These are phyloP conservation scores for Dolichopus griseipennis DNA, from an alignment of 2,888 invertebrate species.

Conservation along the genomic window DNA sequence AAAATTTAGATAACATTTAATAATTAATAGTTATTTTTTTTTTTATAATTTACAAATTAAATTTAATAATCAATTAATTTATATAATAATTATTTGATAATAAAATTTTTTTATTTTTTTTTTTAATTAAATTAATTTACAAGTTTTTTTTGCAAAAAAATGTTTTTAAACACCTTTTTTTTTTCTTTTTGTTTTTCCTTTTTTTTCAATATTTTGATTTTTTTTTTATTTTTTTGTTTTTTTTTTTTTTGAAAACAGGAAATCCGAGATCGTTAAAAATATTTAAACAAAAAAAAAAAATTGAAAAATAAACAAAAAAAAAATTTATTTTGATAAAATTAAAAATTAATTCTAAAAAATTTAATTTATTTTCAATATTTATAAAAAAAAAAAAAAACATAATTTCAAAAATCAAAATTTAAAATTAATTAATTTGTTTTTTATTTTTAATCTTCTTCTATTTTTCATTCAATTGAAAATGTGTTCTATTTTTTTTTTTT, in stretches of 20 bases:
- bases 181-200: conserved; percentile 15
- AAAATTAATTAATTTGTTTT: neutral
- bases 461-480: neutral
- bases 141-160: conserved; percentile 17
- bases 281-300: neutral
- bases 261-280: conserved; percentile 8
- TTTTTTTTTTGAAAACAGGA: conserved; percentile 14
- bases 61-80: conserved; percentile 20
- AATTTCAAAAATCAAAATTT: neutral
- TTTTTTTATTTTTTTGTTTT: conserved; percentile 14
- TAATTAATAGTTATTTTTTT: neutral
- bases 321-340: neutral
- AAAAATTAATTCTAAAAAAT: no score
- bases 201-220: conserved; percentile 14
- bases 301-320: neutral
- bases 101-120: no score
- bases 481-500: neutral
- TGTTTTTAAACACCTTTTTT: conserved; percentile 17
- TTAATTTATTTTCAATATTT: neutral
- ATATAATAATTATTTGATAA: no score
- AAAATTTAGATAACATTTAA: conserved; percentile 6
- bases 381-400: neutral
- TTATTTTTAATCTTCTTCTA: neutral
- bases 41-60: conserved; percentile 19
- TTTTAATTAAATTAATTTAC: no score